These are phyloP conservation scores for Ageneiosus marmoratus DNA, from an alignment of 2,113 vertebrate genomes.

Conservation along the genomic window DNA sequence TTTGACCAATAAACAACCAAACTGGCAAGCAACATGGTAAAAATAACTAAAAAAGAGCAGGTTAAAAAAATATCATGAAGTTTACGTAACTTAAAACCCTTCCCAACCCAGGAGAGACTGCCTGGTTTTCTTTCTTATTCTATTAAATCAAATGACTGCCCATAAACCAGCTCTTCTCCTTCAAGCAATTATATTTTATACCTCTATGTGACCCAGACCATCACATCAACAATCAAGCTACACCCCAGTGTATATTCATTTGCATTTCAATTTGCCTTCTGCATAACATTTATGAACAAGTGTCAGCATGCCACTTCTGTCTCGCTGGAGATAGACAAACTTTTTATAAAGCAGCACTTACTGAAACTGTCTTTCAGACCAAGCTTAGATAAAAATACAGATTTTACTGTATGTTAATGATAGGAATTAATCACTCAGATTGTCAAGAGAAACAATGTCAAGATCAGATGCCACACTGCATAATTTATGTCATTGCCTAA, in stretches of 20 bases:
- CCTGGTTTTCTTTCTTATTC: neutral
- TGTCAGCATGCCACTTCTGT: neutral
- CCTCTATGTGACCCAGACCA: neutral
- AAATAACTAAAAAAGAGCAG: neutral
- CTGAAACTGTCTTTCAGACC: neutral
- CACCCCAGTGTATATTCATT: neutral
- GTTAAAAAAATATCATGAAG: neutral
- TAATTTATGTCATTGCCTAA: neutral
- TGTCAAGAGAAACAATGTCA: neutral
- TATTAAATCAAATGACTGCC: neutral
- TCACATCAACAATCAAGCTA: neutral
- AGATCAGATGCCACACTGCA: neutral
- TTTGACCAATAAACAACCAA: neutral
- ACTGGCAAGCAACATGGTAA: neutral
- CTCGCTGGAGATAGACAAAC: neutral
- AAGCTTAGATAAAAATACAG: neutral
- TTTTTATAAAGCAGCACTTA: neutral
- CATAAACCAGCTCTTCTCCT: neutral
- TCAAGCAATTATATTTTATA: neutral
- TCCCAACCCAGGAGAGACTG: neutral
- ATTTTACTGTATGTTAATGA: neutral
- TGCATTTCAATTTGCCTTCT: conserved; percentile 4
- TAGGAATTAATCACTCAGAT: neutral
- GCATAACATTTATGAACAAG: neutral
- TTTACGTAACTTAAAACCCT: neutral